Evolutionary conservation across 64 coral and sea anemone genomes (phyloP).

Genomic region (Porites australiensis): DNA sequence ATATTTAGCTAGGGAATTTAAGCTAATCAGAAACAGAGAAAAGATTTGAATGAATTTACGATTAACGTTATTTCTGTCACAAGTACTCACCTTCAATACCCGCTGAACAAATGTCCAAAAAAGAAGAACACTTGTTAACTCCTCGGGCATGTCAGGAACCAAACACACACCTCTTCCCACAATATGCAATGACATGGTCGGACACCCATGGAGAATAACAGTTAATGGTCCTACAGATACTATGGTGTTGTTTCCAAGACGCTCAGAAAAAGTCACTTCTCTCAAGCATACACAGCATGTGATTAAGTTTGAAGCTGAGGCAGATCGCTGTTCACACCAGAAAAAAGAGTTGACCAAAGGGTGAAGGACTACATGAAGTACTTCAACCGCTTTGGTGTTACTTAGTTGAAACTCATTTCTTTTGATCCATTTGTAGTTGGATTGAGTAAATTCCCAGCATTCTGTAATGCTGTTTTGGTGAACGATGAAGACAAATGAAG

Average conservation of each 20-base stretch:
- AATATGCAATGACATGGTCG: constrained; percentile 68
- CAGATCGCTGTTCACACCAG: constrained; percentile 88
- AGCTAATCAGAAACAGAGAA: no score
- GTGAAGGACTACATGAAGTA: constrained; percentile 68
- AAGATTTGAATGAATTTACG: no score
- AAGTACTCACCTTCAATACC: constrained; percentile 70
- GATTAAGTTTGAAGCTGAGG: constrained; percentile 42
- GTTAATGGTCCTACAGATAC: constrained; percentile 74
- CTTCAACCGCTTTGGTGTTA: constrained; percentile 80
- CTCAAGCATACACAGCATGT: constrained; percentile 87
- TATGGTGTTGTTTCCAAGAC: constrained; percentile 53
- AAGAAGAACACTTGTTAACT: constrained; percentile 47
- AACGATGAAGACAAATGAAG: constrained; percentile 58
- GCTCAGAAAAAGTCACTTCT: constrained; percentile 47
- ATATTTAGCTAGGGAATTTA: no score
- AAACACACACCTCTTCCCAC: constrained; percentile 70
- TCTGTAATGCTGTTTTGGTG: constrained; percentile 77
- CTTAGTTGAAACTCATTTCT: constrained; percentile 80
- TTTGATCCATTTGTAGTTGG: constrained; percentile 68
- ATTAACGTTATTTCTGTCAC: no score
- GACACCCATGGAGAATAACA: constrained; percentile 85
- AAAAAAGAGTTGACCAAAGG: constrained; percentile 63
- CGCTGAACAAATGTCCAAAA: constrained; percentile 85
- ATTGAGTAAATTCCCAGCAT: constrained; percentile 57
- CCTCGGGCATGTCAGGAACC: constrained; percentile 72